A percentile compares a stretch with the other conserved stretches of the same genome.
phyloP scores from a whole-genome alignment of 1,140 invertebrate genomes.

The Neodiprion virginianus region DNA sequence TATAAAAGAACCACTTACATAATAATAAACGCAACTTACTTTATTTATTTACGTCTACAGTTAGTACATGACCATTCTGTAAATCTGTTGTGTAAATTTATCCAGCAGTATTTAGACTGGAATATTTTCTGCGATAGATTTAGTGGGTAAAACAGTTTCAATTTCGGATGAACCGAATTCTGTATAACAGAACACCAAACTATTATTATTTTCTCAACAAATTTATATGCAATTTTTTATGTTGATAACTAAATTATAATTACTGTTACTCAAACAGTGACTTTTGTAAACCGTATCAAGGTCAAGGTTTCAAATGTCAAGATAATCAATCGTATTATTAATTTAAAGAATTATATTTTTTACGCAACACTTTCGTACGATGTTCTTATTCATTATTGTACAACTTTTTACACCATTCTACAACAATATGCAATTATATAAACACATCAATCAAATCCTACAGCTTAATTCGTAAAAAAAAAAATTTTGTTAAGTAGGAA shows the following conservation, averaged over 20 bases:
- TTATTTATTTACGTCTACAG: neutral
- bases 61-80: neutral
- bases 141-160: neutral
- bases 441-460: neutral
- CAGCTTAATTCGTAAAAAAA: neutral
- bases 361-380: neutral
- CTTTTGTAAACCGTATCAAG: neutral
- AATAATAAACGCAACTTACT: neutral
- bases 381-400: slow-evolving; percentile 8
- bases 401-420: slow-evolving; percentile 3
- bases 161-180: neutral
- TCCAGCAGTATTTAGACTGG: neutral
- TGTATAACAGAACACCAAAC: neutral
- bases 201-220: neutral
- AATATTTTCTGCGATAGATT: neutral
- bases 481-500: neutral
- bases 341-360: neutral
- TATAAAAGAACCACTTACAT: neutral
- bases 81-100: neutral
- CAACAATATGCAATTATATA: neutral
- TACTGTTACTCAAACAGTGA: neutral
- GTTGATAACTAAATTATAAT: neutral
- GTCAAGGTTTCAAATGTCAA: too few relatives aligned
- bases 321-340: too few relatives aligned
- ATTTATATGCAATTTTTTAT: neutral